Evolutionary conservation across 2,113 vertebrate genomes (phyloP), one percentile per base, ranked within the genome.

Genomic region (Megaceryle torquata): DNA sequence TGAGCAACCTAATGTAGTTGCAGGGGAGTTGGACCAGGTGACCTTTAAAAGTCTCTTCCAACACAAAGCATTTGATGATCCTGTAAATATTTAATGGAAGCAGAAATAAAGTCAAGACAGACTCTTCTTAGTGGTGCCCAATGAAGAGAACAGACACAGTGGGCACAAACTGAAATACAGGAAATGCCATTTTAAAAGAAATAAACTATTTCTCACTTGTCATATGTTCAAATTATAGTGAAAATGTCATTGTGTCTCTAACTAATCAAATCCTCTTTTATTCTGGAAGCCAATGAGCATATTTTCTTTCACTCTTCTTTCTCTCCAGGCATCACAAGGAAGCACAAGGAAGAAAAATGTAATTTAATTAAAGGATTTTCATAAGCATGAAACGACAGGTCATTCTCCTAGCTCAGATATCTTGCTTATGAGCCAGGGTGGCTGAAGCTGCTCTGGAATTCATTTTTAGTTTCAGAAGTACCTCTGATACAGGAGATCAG

Each of bases 321-420:
- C 29, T 82, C 74, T 87, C 60, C 33, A 79, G 33, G 46, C 67
- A 87, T 20, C 33, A 85, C 18, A 41, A 41, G 39, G 44, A 57
- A 82, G 33, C 31, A 91, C 11, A 56, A n/a, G 74, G 46, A 75
- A 54, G 16, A 82, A 89, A 95, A 31, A 35, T 64, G 17, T 43
- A 37, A 76, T 89, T 89, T 82, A 86, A 86, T 91, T 87, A 75
- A 71, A 89, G 18, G 63, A 91, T 41, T 76, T 86, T 70, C 51
- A 28, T 6, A 1, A 77, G 21, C 26, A 59, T 26, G 51, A 77
- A 77, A 64, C 13, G 53, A 53, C 28, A 24, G 19, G 33, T 87
- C 15, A 64, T 53, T 76, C 44, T 81, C 24, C 39, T 76, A n/a
- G 3, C 22, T 41, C 13, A 54, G 41, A 33, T 37, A 24, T 16